Evolutionary conservation across 2,888 invertebrate species (phyloP), one percentile per base, ranked within the genome.

Genomic region (Strigamia transsilvanica): DNA sequence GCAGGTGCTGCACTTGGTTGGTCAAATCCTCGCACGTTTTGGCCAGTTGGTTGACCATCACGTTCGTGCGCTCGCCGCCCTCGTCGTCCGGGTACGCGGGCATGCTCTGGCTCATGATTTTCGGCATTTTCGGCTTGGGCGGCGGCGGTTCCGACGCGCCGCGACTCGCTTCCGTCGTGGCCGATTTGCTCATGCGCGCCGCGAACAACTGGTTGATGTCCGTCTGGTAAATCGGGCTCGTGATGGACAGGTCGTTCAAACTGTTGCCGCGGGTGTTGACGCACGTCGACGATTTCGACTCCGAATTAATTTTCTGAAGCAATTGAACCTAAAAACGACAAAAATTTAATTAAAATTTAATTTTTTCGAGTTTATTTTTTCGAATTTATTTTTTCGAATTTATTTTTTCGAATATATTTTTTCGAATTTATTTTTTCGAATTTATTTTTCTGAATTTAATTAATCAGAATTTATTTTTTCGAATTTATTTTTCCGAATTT

Each of bases 1-100:
- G 83, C n/a, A 83, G 78, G 27, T 83, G 73, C 27, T 77, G 82
- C 13, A 83, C 83, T 41, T 80, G 80, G 42, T 42, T 80, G 38
- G 80, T 42, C 18, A 80, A 18, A n/a, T 80, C 80, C 23, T 38
- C 42, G 46, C 80, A 80, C 5, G 80, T 80, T 23, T 42, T 38
- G 34, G 80, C 41, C 15, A 80, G 18, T 41, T 80, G 80, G 9
- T 80, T 80, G 13, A 80, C 80, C 80, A 80, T 80, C 1, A 41
- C 46, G 38, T 23, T 42, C 7, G 80, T 80, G 15, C 34, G 79
- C 15, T 38, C n/a, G 38, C n/a, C 42, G 9, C 4, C 1, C 10
- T 38, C 15, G 41, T 61, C 61, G 18, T 61, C 18, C 61, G 61
- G 23, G 23, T 61, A 61, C 18, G 61, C 61, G 1, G 61, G 61